Percentiles rank a stretch among this genome's conserved stretches.
Evolutionary conservation across 2,888 invertebrate species (phyloP).

Genomic region (Agrilus mali): DNA sequence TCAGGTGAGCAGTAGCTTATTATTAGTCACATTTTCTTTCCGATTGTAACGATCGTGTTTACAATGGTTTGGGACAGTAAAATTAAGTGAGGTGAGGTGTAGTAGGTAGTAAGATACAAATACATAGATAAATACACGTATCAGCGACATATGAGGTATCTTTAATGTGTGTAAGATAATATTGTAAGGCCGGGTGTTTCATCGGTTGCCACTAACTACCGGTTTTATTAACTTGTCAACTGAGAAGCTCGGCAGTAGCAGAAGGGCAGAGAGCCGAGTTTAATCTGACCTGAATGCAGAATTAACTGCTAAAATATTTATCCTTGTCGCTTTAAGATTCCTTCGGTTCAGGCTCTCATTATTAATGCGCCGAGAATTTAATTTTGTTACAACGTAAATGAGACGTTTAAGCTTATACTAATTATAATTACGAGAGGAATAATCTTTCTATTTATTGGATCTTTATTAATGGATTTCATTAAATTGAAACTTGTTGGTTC

Average conservation of each 20-base stretch:
- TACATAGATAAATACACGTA: no score
- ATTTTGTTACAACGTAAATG: slow-evolving; percentile 12
- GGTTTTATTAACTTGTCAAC: slow-evolving; percentile 27
- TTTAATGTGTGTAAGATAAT: no score
- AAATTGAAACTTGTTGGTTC: no score
- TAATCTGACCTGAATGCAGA: slow-evolving; percentile 26
- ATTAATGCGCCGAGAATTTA: slow-evolving; percentile 10
- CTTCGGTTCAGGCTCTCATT: slow-evolving; percentile 17
- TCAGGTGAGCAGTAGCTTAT: no score
- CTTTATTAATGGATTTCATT: slow-evolving; percentile 3
- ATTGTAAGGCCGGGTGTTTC: slow-evolving; percentile 7
- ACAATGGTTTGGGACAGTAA: no score
- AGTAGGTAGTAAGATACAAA: no score
- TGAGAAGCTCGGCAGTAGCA: not conserved
- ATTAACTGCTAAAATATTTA: slow-evolving; percentile 29
- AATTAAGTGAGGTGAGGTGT: no score
- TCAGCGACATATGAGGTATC: no score
- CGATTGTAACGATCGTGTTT: no score
- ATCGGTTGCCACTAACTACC: slow-evolving; percentile 16
- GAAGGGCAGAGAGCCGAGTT: slow-evolving; percentile 9
- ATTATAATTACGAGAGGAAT: slow-evolving; percentile 11
- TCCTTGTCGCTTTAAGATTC: slow-evolving; percentile 25
- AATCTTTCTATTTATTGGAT: slow-evolving; percentile 10
- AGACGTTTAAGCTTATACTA: slow-evolving; percentile 10
- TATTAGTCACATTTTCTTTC: no score